Conservation (phyloP, 1,140 invertebrate genomes). For the Saccostrea cuccullata region DNA sequence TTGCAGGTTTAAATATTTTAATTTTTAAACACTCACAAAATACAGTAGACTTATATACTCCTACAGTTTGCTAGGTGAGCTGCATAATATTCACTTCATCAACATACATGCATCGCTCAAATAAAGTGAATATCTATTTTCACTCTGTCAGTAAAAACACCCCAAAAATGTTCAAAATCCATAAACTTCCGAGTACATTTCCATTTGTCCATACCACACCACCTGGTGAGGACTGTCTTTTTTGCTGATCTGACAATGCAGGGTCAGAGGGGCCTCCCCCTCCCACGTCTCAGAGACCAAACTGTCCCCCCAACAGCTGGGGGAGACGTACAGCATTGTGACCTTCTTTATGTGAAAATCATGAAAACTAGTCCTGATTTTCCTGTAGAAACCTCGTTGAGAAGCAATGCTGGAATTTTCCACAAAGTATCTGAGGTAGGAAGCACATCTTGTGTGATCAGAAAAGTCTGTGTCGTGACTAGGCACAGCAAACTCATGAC, state of each 20-base stretch:
- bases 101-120: neutral
- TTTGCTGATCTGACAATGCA: constrained; percentile 63
- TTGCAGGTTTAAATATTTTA: no score
- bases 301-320: constrained; percentile 66
- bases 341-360: constrained; percentile 66
- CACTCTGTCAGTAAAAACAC: no score
- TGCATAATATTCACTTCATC: no score
- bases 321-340: constrained; percentile 61
- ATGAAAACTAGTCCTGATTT: constrained; percentile 63
- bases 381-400: constrained; percentile 55
- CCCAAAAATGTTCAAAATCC: constrained; percentile 24
- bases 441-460: constrained; percentile 65
- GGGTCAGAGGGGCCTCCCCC: constrained; percentile 54
- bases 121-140: neutral
- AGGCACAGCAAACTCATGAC: constrained; percentile 61
- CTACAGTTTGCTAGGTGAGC: no score
- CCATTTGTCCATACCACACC: constrained; percentile 64
- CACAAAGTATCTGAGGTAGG: constrained; percentile 65
- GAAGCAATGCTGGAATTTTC: constrained; percentile 69
- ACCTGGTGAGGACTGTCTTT: constrained; percentile 14
- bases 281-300: constrained; percentile 67
- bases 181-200: constrained; percentile 63
- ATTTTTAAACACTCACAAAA: no score
- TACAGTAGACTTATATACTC: no score
- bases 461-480: constrained; percentile 63